These are phyloP conservation scores for Trimorus sp. DNA, from an alignment of 2,888 invertebrate genomes.

Conservation along the genomic window DNA sequence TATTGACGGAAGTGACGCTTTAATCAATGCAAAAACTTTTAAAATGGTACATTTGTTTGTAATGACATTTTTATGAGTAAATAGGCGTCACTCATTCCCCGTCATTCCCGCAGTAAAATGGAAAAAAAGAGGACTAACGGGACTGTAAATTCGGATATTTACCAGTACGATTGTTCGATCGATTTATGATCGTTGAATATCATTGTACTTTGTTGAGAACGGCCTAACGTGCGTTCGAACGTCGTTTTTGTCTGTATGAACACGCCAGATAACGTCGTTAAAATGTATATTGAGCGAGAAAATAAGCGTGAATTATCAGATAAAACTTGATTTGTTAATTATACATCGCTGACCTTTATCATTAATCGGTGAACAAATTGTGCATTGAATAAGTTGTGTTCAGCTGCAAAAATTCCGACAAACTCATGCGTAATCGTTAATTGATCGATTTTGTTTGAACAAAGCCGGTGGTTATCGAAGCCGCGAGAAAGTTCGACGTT, in stretches of 20 bases:
- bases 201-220: slow-evolving; percentile 21
- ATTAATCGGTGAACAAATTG: slow-evolving; percentile 50
- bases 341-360: slow-evolving; percentile 57
- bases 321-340: slow-evolving; percentile 62
- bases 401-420: slow-evolving; percentile 45
- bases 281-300: slow-evolving; percentile 55
- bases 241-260: slow-evolving; percentile 36
- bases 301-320: slow-evolving; percentile 57
- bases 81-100: too few species aligned
- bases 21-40: too few species aligned
- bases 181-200: slow-evolving; percentile 24
- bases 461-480: slow-evolving; percentile 20
- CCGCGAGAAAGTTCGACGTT: background rate
- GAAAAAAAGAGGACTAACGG: too few species aligned
- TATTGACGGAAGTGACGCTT: too few species aligned
- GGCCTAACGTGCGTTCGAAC: slow-evolving; percentile 8
- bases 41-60: too few species aligned
- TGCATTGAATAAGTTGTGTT: slow-evolving; percentile 53
- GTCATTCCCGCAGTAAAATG: too few species aligned
- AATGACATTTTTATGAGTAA: too few species aligned
- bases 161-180: background rate
- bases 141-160: too few species aligned
- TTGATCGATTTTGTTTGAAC: slow-evolving; percentile 31
- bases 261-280: slow-evolving; percentile 43
- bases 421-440: slow-evolving; percentile 42